These are phyloP conservation scores for Typhlomys cinereus DNA, from an alignment of 2,113 vertebrate species.

Conservation along the genomic window DNA sequence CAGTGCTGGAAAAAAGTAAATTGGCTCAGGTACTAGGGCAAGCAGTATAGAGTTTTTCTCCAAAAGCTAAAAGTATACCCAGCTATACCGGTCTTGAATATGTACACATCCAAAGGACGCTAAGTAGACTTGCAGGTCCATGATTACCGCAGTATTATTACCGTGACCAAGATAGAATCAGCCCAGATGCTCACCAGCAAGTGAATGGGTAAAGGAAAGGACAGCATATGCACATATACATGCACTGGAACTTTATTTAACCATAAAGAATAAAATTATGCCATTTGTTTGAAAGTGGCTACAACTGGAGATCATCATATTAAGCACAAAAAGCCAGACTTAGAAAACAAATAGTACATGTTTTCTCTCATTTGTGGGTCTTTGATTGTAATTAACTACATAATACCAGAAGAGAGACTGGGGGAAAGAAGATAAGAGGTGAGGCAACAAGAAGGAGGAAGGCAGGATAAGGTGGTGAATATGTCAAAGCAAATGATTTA, in stretches of 20 bases:
- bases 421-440: too few relatives aligned
- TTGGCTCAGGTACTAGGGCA: background rate
- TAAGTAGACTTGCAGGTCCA: too few relatives aligned
- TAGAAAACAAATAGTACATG: background rate
- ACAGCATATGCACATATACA: background rate
- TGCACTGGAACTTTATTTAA: background rate
- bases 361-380: background rate
- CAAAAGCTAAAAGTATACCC: background rate
- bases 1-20: background rate
- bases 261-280: background rate
- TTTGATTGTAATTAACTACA: background rate
- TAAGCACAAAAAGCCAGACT: too few relatives aligned
- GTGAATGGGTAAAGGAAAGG: background rate
- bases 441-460: background rate
- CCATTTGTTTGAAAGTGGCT: background rate
- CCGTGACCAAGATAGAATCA: too few relatives aligned
- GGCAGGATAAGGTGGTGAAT: too few relatives aligned
- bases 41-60: background rate
- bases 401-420: background rate
- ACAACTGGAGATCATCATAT: too few relatives aligned
- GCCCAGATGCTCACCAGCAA: background rate
- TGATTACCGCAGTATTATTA: background rate
- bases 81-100: too few relatives aligned
- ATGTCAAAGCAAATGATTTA: background rate
- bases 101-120: too few relatives aligned